Percentiles rank a stretch among this genome's conserved stretches.
Evolutionary conservation across 64 coral and sea anemone genomes (phyloP).

Genomic region (Cladopsammia gracilis): DNA sequence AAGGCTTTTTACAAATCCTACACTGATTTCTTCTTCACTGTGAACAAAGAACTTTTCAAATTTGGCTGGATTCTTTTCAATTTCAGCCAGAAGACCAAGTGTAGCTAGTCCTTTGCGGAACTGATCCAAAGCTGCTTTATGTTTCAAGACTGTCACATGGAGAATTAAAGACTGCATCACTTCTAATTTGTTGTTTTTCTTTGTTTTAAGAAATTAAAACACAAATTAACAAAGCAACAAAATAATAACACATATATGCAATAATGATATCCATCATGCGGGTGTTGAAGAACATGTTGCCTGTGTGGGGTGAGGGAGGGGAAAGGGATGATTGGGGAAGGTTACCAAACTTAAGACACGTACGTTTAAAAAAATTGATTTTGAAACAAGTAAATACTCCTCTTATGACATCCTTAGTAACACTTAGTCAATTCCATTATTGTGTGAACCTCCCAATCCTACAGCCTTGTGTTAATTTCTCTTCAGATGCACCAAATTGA

Average conservation of each 20-base stretch:
- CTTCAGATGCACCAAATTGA: no score
- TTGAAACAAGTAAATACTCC: no score
- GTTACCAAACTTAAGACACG: no score
- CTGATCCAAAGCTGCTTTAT: constrained; percentile 73
- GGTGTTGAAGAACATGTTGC: no score
- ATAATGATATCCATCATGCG: neutral
- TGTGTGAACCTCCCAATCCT: no score
- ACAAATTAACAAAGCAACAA: neutral
- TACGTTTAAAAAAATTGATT: no score
- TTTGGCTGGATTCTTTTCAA: constrained; percentile 58
- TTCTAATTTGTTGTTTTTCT: constrained; percentile 70
- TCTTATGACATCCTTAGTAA: no score
- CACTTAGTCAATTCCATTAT: no score
- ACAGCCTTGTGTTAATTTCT: no score
- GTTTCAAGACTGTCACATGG: constrained; percentile 60
- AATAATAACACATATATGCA: neutral
- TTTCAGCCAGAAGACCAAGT: constrained; percentile 59
- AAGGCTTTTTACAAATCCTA: constrained; percentile 58
- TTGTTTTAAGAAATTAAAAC: constrained; percentile 43
- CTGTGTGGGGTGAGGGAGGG: no score
- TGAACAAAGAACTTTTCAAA: constrained; percentile 77
- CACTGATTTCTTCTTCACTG: constrained; percentile 37
- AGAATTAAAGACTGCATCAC: constrained; percentile 67
- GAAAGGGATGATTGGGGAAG: no score
- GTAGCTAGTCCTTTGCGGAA: constrained; percentile 70